These are phyloP conservation scores for Busseola fusca DNA, from an alignment of 2,888 invertebrate genomes.

Conservation along the genomic window DNA sequence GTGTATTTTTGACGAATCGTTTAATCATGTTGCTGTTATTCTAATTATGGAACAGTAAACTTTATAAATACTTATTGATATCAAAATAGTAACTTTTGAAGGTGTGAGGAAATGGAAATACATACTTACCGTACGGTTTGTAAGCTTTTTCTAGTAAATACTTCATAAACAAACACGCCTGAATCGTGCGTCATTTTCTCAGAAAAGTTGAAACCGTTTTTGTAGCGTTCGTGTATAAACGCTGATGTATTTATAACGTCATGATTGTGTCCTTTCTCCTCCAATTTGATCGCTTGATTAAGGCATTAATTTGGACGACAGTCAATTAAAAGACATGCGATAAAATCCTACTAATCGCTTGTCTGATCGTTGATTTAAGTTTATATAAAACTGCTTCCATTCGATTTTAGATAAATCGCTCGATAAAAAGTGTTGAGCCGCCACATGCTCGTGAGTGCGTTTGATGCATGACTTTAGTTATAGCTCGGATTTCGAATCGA, in stretches of 20 bases:
- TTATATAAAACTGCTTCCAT: conserved; percentile 26
- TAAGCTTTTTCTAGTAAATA: conserved; percentile 1
- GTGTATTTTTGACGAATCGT: too few species aligned
- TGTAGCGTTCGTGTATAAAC: conserved; percentile 1
- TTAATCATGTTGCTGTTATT: too few species aligned
- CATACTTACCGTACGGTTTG: too few species aligned
- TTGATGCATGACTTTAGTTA: conserved; percentile 49
- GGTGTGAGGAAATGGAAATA: background rate
- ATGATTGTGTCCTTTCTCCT: conserved; percentile 31
- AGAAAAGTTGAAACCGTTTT: conserved; percentile 2
- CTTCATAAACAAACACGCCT: background rate
- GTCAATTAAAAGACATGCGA: conserved; percentile 26
- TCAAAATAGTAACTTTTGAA: background rate
- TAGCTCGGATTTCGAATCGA: conserved; percentile 59
- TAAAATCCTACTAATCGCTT: conserved; percentile 38
- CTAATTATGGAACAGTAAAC: too few species aligned
- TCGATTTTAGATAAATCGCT: conserved; percentile 34
- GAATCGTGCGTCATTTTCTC: conserved; percentile 11
- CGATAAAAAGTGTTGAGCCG: conserved; percentile 46
- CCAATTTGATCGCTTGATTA: conserved; percentile 3
- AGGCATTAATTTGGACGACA: conserved; percentile 12
- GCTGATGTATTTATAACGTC: background rate
- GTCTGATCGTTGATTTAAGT: conserved; percentile 31
- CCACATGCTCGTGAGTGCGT: conserved; percentile 23
- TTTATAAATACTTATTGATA: background rate